phyloP scores from a whole-genome alignment of 2,797 vertebrate species.

The Microctenopoma stevenorrisi region DNA sequence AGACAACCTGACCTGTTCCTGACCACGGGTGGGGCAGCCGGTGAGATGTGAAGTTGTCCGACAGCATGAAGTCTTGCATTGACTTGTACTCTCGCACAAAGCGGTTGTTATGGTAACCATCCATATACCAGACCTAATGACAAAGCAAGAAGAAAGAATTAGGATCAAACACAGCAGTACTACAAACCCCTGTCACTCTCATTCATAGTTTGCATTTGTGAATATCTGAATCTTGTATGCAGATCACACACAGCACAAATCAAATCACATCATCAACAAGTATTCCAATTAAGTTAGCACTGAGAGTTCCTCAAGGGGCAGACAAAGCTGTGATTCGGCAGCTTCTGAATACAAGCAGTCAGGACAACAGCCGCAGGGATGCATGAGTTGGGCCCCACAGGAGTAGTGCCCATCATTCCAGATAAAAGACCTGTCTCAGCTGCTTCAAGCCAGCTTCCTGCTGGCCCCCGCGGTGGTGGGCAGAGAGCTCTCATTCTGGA shows the following conservation, averaged over 20 bases:
- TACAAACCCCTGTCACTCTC: constrained; percentile 9
- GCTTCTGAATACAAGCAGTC: constrained; percentile 61
- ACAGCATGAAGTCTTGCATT: constrained; percentile 94
- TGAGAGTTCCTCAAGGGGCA: constrained; percentile 40
- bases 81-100: constrained; percentile 96
- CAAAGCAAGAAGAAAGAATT: constrained; percentile 9
- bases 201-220: constrained; percentile 14
- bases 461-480: constrained; percentile 45
- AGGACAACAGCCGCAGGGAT: constrained; percentile 50
- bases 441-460: constrained; percentile 57
- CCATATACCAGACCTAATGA: constrained; percentile 97
- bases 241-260: constrained; percentile 57
- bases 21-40: constrained; percentile 99
- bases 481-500: constrained; percentile 44
- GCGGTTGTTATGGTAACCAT: constrained; percentile 99
- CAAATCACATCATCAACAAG: constrained; percentile 62
- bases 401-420: constrained; percentile 70
- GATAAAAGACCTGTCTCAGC: constrained; percentile 72
- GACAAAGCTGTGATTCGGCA: constrained; percentile 37
- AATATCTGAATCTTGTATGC: constrained; percentile 19
- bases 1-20: constrained; percentile 96
- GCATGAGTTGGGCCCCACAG: constrained; percentile 53
- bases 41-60: constrained; percentile 97
- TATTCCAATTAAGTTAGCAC: constrained; percentile 67
- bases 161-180: background rate